These are phyloP conservation scores for Epinotia demarniana DNA, from an alignment of 2,888 invertebrate genomes.

Conservation along the genomic window DNA sequence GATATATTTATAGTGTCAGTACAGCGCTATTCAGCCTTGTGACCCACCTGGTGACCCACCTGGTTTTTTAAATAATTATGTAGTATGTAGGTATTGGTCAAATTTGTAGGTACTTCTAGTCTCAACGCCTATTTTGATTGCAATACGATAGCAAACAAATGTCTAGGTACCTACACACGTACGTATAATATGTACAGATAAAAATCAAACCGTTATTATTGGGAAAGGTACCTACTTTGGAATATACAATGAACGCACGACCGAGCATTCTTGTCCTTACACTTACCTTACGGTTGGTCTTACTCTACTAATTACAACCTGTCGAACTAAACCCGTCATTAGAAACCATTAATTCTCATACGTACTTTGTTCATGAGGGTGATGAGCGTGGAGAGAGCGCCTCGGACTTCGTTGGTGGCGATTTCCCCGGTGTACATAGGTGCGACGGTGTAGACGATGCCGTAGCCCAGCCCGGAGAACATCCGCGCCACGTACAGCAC, in stretches of 20 bases:
- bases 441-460: slow-evolving; percentile 85
- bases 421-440: slow-evolving; percentile 87
- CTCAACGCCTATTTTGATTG: too few species aligned
- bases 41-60: neutral
- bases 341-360: slow-evolving; percentile 47
- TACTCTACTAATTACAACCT: too few species aligned
- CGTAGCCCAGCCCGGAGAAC: slow-evolving; percentile 87
- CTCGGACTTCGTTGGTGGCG: slow-evolving; percentile 85
- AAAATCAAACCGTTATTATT: neutral
- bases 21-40: neutral
- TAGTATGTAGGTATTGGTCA: neutral
- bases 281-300: neutral
- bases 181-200: neutral
- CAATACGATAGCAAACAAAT: too few species aligned
- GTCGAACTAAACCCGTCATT: neutral
- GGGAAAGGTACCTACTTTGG: neutral
- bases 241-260: too few species aligned
- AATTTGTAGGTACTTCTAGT: neutral
- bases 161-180: too few species aligned
- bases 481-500: slow-evolving; percentile 85
- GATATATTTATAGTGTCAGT: neutral
- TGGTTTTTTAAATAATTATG: too few species aligned
- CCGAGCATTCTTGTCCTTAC: too few species aligned
- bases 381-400: slow-evolving; percentile 86
- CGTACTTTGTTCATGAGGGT: slow-evolving; percentile 84